Conservation (phyloP, 2,113 vertebrate species). For the Platysteira castanea region DNA sequence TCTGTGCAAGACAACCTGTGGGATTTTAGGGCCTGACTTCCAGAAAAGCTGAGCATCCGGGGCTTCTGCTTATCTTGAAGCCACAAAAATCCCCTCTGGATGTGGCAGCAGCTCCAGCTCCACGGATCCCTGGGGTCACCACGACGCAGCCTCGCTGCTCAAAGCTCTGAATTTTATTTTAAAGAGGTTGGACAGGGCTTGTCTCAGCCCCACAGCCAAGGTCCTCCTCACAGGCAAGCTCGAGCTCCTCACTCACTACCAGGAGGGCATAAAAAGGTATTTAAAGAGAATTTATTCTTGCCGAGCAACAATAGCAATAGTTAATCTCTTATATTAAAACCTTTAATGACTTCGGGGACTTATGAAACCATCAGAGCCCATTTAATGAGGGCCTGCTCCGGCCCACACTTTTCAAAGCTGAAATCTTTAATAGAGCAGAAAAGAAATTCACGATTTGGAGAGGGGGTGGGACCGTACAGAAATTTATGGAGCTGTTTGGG, state of each 20-base stretch:
- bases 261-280: neutral
- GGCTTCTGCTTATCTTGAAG: neutral
- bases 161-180: neutral
- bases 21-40: neutral
- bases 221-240: neutral
- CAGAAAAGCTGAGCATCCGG: neutral
- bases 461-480: neutral
- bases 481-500: constrained; percentile 65
- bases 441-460: constrained; percentile 54
- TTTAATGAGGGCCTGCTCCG: constrained; percentile 55
- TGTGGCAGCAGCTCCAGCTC: neutral
- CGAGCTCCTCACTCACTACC: neutral
- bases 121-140: neutral
- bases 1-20: neutral
- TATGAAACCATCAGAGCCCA: constrained; percentile 30
- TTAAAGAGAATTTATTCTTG: constrained; percentile 33
- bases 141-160: accelerated
- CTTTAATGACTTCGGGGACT: constrained; percentile 26
- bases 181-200: neutral
- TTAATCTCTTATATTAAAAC: constrained; percentile 1
- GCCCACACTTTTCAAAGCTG: constrained; percentile 32
- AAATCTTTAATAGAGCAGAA: constrained; percentile 69
- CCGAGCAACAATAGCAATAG: neutral
- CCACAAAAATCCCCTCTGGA: neutral
- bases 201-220: neutral